A percentile compares a stretch with the other conserved stretches of the same genome.
These are phyloP conservation scores for Rhodeus uyekii DNA, from an alignment of 2,797 vertebrate species.

Conservation along the genomic window DNA sequence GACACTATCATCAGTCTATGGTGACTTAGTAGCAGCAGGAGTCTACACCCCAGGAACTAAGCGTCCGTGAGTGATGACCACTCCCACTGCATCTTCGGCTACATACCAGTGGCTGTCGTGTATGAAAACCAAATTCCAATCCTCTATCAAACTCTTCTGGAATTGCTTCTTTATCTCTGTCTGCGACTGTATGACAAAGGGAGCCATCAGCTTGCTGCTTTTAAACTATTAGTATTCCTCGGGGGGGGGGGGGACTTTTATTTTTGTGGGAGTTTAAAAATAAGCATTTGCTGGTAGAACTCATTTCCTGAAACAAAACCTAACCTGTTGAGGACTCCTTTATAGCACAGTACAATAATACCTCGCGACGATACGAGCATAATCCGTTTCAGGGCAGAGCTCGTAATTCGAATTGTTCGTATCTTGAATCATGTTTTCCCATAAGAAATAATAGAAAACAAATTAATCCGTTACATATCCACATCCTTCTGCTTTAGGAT, in stretches of 20 bases:
- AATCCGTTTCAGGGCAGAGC: too few species aligned
- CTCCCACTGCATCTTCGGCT: constrained; percentile 35
- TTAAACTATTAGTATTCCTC: constrained; percentile 31
- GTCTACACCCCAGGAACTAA: constrained; percentile 44
- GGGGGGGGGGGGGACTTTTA: too few species aligned
- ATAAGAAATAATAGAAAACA: too few species aligned
- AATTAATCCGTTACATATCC: too few species aligned
- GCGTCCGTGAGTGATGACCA: constrained; percentile 53
- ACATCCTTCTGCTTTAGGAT: too few species aligned
- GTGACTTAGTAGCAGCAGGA: constrained; percentile 55
- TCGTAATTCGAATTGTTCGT: too few species aligned
- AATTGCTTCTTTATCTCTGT: constrained; percentile 46
- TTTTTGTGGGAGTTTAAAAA: not conserved
- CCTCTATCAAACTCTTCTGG: constrained; percentile 37
- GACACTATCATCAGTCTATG: constrained; percentile 66
- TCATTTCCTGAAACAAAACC: not conserved
- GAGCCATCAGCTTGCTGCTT: constrained; percentile 28
- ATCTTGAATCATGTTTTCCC: too few species aligned
- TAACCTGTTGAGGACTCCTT: not conserved
- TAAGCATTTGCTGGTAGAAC: constrained; percentile 7
- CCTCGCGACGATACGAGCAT: too few species aligned
- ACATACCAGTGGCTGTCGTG: not conserved
- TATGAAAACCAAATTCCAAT: constrained; percentile 37
- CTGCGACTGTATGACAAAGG: constrained; percentile 40
- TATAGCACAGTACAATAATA: not conserved